Conservation (phyloP, 2,888 invertebrate genomes). For the Sturmia bella region DNA sequence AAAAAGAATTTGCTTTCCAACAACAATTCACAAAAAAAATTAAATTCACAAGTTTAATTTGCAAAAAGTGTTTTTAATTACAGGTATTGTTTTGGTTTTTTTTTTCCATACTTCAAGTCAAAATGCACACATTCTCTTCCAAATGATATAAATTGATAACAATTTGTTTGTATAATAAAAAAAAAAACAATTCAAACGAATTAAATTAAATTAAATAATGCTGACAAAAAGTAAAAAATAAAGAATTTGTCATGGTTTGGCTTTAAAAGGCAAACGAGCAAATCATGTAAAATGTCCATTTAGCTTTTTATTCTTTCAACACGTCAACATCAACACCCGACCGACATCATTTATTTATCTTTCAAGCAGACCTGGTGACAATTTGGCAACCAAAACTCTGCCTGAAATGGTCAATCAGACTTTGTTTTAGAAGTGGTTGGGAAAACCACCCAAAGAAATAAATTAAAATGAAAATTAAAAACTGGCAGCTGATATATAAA, state of each 20-base stretch:
- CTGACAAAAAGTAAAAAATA: constrained; percentile 20
- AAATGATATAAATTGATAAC: not conserved
- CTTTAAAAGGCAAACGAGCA: constrained; percentile 53
- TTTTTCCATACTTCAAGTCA: not conserved
- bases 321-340: constrained; percentile 76
- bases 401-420: constrained; percentile 40
- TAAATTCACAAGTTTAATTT: not conserved
- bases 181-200: constrained; percentile 6
- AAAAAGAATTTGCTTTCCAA: too few species aligned
- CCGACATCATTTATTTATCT: constrained; percentile 71
- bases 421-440: constrained; percentile 25
- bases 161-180: constrained; percentile 18
- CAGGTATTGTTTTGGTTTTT: too few species aligned
- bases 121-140: not conserved
- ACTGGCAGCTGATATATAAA: constrained; percentile 8
- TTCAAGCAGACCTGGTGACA: constrained; percentile 39
- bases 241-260: constrained; percentile 59
- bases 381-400: constrained; percentile 50
- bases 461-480: constrained; percentile 32
- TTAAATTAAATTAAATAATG: constrained; percentile 40
- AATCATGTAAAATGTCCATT: constrained; percentile 64
- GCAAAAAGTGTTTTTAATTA: too few species aligned
- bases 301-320: constrained; percentile 50
- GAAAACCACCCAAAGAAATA: not conserved
- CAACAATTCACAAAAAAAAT: not conserved